These are phyloP conservation scores for Mustelus asterias DNA, from an alignment of 2,113 vertebrate genomes.

Conservation along the genomic window DNA sequence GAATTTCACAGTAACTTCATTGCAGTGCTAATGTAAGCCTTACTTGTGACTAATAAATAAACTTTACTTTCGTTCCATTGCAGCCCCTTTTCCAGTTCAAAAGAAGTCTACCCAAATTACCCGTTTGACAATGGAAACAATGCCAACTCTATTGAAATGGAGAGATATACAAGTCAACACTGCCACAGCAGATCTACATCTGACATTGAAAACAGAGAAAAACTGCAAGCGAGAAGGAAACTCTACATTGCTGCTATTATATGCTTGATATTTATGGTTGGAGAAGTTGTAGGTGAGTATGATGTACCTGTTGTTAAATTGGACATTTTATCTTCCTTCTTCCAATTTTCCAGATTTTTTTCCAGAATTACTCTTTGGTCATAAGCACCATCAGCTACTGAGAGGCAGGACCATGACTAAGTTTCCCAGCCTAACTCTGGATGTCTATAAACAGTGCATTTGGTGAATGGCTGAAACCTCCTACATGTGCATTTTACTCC, in stretches of 20 bases:
- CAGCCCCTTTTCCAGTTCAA: slow-evolving; percentile 60
- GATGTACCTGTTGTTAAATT: neutral
- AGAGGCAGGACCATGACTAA: neutral
- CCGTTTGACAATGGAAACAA: slow-evolving; percentile 54
- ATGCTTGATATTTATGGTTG: slow-evolving; percentile 89
- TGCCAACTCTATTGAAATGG: slow-evolving; percentile 56
- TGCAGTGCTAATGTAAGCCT: no score
- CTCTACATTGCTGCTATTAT: slow-evolving; percentile 76
- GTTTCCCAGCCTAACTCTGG: neutral
- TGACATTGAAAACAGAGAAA: slow-evolving; percentile 50
- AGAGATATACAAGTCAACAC: slow-evolving; percentile 45
- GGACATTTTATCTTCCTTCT: neutral
- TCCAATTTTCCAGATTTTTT: neutral
- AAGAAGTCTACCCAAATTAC: slow-evolving; percentile 50
- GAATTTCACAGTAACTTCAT: no score
- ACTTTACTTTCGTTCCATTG: neutral
- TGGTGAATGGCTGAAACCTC: neutral
- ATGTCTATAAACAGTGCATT: neutral
- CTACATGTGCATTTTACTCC: no score
- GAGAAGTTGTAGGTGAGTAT: slow-evolving; percentile 73
- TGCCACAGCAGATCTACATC: slow-evolving; percentile 54
- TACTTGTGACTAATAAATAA: no score
- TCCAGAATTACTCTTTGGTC: neutral
- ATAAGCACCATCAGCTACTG: neutral
- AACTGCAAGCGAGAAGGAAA: slow-evolving; percentile 70